Evolutionary conservation across 2,113 vertebrate species (phyloP).

Genomic region (Litocranius walleri): DNA sequence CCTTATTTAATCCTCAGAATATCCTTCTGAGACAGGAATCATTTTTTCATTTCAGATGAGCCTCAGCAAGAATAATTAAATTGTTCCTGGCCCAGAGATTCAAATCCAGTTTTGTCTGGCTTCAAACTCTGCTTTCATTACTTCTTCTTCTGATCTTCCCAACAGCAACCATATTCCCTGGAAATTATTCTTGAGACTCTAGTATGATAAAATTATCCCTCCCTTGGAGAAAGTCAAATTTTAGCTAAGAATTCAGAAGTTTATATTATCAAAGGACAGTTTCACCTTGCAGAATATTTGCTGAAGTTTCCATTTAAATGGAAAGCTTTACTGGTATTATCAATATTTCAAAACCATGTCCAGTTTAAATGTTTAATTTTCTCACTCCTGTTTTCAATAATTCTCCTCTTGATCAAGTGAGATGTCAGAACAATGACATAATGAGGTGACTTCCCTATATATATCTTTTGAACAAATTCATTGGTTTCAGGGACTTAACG

Average conservation of each 20-base stretch:
- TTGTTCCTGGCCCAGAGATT: slow-evolving; percentile 14
- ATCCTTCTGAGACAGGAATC: background rate
- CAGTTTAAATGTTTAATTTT: background rate
- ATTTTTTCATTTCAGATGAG: slow-evolving; percentile 37
- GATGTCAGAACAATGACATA: background rate
- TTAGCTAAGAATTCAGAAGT: background rate
- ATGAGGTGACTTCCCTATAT: background rate
- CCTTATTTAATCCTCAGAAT: background rate
- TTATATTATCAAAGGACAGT: background rate
- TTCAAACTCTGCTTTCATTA: slow-evolving; percentile 10
- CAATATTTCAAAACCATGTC: background rate
- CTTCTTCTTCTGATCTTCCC: slow-evolving; percentile 29
- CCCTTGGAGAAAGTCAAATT: background rate
- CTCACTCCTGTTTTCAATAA: background rate
- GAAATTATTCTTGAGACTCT: slow-evolving; percentile 9
- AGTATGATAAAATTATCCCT: background rate
- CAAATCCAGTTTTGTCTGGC: slow-evolving; percentile 44
- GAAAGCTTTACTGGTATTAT: background rate
- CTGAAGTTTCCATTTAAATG: background rate
- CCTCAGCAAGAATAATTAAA: background rate
- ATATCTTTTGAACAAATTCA: background rate
- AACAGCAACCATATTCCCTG: background rate
- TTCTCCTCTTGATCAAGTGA: background rate
- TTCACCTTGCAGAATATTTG: background rate
- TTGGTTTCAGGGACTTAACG: slow-evolving; percentile 23